These are phyloP conservation scores for Aulostomus chinensis DNA, from an alignment of 2,797 vertebrate species.

Conservation along the genomic window DNA sequence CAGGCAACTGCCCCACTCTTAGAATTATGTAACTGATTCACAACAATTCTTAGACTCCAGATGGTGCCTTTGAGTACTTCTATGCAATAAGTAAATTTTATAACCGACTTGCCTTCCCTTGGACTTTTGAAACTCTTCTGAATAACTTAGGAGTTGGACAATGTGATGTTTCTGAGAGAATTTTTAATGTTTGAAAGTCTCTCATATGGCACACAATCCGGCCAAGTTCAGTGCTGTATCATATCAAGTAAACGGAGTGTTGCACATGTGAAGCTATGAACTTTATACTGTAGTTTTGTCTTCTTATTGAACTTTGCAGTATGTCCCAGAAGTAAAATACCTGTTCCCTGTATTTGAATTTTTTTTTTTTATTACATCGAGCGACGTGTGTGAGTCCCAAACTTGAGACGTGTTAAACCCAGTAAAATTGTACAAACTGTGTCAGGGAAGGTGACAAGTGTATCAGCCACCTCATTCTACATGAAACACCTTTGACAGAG, in stretches of 20 bases:
- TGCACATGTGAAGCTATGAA: background rate
- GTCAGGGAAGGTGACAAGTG: constrained; percentile 10
- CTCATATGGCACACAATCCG: too few relatives aligned
- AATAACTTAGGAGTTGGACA: too few relatives aligned
- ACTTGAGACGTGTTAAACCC: background rate
- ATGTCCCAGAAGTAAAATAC: background rate
- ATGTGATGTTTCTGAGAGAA: too few relatives aligned
- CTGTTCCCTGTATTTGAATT: background rate
- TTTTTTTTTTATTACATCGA: background rate
- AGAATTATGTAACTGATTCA: too few relatives aligned
- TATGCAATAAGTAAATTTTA: too few relatives aligned
- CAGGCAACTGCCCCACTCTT: too few relatives aligned
- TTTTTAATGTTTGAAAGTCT: too few relatives aligned
- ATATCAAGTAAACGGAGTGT: background rate
- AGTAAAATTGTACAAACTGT: constrained; percentile 3
- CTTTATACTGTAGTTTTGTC: background rate
- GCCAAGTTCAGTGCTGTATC: background rate
- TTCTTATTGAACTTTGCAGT: background rate
- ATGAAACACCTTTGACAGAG: constrained; percentile 27
- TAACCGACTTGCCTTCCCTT: too few relatives aligned
- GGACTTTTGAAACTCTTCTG: too few relatives aligned
- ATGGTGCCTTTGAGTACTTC: too few relatives aligned
- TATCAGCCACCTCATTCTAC: background rate
- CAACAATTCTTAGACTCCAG: too few relatives aligned
- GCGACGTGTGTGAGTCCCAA: background rate